Conservation (phyloP, 1,140 invertebrate genomes). For the Cotesia glomerata region DNA sequence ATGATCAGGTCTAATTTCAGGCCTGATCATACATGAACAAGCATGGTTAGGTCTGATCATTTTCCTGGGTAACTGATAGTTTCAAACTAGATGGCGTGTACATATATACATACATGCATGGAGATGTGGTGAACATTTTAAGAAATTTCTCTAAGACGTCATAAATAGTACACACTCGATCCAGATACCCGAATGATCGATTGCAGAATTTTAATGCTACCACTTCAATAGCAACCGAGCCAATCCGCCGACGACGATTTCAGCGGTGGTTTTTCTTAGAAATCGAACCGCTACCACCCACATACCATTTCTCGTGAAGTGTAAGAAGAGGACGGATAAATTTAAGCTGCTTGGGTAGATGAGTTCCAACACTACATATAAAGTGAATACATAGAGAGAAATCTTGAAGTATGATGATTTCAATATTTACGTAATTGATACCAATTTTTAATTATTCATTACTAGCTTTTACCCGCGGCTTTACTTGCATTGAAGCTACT, state of each 20-base stretch:
- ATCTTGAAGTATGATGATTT: no score
- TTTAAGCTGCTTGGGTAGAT: conserved; percentile 3
- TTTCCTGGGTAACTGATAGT: no score
- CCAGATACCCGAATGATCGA: conserved; percentile 1
- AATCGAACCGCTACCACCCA: background rate
- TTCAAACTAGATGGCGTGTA: no score
- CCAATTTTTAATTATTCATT: no score
- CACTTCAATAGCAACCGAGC: no score
- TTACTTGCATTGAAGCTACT: no score
- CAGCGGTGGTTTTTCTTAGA: background rate
- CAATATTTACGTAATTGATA: no score
- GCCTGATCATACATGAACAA: no score
- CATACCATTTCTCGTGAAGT: background rate
- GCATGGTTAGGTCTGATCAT: no score
- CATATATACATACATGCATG: background rate
- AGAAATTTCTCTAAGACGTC: background rate
- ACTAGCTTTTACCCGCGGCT: no score
- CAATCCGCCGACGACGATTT: background rate
- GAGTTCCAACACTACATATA: background rate
- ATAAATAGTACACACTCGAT: conserved; percentile 5
- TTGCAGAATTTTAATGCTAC: background rate
- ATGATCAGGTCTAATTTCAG: no score
- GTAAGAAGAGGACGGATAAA: conserved; percentile 15
- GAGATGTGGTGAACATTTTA: background rate
- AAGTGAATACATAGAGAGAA: no score